Conservation (phyloP, 2,888 invertebrate genomes). For the Morpho helenor region DNA sequence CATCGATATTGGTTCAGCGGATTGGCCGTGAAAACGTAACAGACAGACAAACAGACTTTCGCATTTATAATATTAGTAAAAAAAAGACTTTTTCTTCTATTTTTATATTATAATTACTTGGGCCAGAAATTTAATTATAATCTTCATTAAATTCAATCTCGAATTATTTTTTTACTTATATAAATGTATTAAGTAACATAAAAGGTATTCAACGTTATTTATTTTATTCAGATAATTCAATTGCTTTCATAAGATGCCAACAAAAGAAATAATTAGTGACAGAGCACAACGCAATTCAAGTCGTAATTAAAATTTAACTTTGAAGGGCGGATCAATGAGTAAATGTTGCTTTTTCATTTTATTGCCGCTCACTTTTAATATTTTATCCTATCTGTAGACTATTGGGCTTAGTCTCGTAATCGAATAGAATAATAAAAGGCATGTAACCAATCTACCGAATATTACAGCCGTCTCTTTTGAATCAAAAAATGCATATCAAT, state of each 20-base stretch:
- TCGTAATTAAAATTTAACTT: constrained; percentile 65
- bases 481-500: too few relatives aligned
- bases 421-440: too few relatives aligned
- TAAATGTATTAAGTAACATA: background rate
- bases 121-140: too few relatives aligned
- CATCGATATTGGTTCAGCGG: too few relatives aligned
- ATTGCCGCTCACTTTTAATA: constrained; percentile 43
- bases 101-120: too few relatives aligned
- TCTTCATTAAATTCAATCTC: background rate
- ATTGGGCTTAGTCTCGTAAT: too few relatives aligned
- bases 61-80: too few relatives aligned
- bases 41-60: too few relatives aligned
- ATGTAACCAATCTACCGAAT: too few relatives aligned
- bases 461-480: too few relatives aligned
- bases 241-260: constrained; percentile 7
- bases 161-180: background rate
- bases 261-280: constrained; percentile 42
- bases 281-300: constrained; percentile 43
- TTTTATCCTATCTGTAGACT: constrained; percentile 9
- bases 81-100: too few relatives aligned
- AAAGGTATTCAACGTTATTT: background rate
- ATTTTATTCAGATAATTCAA: constrained; percentile 1
- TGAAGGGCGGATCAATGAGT: constrained; percentile 47
- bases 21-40: too few relatives aligned
- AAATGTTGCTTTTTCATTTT: constrained; percentile 68